Base-by-base conservation (phyloP, 2,797 vertebrate genomes). In the Halcyon badia region DNA sequence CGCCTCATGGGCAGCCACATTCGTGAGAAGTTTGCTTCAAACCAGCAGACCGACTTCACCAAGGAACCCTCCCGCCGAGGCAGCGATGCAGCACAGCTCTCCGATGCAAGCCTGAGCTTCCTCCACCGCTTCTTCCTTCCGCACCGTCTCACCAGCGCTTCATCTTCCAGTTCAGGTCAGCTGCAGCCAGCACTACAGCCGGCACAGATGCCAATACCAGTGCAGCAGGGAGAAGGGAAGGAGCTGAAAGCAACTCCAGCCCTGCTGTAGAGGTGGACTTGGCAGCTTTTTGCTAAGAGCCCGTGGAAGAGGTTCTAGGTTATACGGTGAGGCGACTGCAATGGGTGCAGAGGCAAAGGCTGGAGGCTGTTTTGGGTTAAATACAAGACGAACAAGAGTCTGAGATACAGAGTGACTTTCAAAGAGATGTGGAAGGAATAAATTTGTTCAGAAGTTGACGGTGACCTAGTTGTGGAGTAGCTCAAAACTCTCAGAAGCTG, bases 81-180 rank as follows among this genome's bases (percentile, higher is more conserved):
- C 6, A 3, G 70, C 8, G 31, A 66, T 6, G 2, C 64, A 51
- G 64, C 69, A 51, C 21, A 88, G 80, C 42, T 90, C 62, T 33
- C 44, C 54, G 57, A 19, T 48, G 42, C 54, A 48, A 19, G 22
- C 22, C 4, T 5, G 19, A 42, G 12, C 25, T 54, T 33, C 44
- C 62, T 64, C 14, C 9, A 1, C 33, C 52, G 72, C 54, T 44
- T 75, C 80, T 31, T 52, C 69, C 51, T 58, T 42, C 41, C 31
- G 25, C 2, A 0, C 16, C 33, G 16, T 6, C 35, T 46, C 19
- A 48, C 0, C 2, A 35, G 3, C 1, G 3, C 44, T 5, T 37
- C 60, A 11, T 6, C 51, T 15, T 20, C 54, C 68, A 56, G 76
- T 33, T 57, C 48, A 76, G 65, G 28, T 15, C 58, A 51, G 76